phyloP scores from a whole-genome alignment of 92 coral and sea anemone species.

The Paramuricea clavata region DNA sequence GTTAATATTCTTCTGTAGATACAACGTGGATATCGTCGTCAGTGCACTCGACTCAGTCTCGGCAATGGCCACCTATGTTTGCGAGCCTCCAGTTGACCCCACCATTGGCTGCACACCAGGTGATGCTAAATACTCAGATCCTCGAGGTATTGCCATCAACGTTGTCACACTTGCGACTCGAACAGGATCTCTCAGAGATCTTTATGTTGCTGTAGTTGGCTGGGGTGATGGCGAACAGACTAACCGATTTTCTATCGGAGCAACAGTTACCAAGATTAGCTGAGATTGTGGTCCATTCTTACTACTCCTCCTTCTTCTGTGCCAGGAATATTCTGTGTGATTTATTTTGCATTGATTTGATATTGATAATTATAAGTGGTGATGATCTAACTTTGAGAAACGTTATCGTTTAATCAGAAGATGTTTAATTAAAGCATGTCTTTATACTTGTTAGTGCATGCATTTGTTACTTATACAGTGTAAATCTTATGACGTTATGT shows the following conservation, averaged over 20 bases:
- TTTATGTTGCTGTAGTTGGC: constrained; percentile 73
- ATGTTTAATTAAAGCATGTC: no score
- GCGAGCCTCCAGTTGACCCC: constrained; percentile 66
- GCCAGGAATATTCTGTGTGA: background rate
- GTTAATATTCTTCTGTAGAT: constrained; percentile 43
- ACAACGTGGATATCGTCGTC: constrained; percentile 61
- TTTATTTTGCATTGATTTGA: background rate
- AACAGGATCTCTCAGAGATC: constrained; percentile 58
- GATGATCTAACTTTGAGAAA: no score
- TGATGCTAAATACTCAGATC: constrained; percentile 69
- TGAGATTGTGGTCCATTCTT: background rate
- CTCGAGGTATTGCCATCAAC: constrained; percentile 81
- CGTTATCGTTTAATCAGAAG: no score
- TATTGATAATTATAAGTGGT: background rate
- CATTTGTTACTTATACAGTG: no score
- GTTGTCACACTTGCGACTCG: constrained; percentile 74
- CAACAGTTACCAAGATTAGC: constrained; percentile 55
- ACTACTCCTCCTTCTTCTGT: background rate
- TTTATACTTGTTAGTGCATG: no score
- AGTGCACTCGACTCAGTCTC: constrained; percentile 77
- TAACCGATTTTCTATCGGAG: constrained; percentile 75
- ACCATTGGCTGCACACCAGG: constrained; percentile 43
- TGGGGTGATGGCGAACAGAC: constrained; percentile 82
- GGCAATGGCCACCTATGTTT: constrained; percentile 80
- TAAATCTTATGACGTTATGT: no score